Percentiles rank a stretch among this genome's conserved stretches.
Conservation (phyloP, 2,113 vertebrate species). For the Arothron firmamentum region DNA sequence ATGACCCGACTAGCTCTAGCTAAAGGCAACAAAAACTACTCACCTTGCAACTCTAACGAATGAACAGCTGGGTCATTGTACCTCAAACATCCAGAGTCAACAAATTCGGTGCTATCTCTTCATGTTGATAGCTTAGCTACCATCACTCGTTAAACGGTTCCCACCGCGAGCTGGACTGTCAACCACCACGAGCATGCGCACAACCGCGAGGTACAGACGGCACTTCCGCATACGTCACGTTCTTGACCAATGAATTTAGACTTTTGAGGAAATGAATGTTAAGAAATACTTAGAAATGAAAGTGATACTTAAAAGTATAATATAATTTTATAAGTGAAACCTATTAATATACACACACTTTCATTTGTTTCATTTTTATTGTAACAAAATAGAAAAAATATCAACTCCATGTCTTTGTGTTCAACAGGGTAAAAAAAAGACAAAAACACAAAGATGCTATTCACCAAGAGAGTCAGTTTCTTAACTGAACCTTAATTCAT, state of each 20-base stretch:
- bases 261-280: too few species aligned
- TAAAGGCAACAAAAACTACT: not conserved
- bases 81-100: not conserved
- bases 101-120: not conserved
- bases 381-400: not conserved
- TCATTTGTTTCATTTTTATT: not conserved
- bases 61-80: constrained; percentile 3
- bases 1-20: not conserved
- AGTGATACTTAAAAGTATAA: too few species aligned
- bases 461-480: not conserved
- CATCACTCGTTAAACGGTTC: not conserved
- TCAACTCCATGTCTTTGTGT: too few species aligned
- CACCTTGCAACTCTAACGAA: not conserved
- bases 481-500: constrained; percentile 84
- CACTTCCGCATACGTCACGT: too few species aligned
- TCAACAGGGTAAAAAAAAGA: not conserved
- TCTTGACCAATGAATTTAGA: too few species aligned
- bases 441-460: not conserved
- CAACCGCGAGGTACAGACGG: not conserved
- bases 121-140: not conserved
- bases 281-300: too few species aligned
- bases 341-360: too few species aligned
- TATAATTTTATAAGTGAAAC: too few species aligned
- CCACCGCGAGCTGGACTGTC: not conserved
- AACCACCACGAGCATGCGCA: constrained; percentile 30